These are phyloP conservation scores for Drosophila watanabei DNA, from an alignment of 1,140 invertebrate genomes.

Conservation along the genomic window DNA sequence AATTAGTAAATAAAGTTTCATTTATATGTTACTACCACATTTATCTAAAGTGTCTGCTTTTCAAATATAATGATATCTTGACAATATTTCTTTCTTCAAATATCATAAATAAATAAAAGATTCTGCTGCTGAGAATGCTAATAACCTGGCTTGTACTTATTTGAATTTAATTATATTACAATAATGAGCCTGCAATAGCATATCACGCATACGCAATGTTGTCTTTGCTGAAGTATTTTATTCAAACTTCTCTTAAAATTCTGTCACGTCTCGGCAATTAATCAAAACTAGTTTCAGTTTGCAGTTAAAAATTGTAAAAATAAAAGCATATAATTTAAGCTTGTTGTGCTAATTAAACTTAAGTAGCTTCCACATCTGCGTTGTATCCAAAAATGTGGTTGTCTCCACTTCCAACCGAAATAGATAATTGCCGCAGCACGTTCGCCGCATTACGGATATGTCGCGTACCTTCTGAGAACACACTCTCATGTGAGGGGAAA, in stretches of 20 bases:
- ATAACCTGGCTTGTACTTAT: not conserved
- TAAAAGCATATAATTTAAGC: constrained; percentile 1
- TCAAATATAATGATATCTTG: too few relatives aligned
- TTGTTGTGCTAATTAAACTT: constrained; percentile 13
- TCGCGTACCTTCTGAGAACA: constrained; percentile 32
- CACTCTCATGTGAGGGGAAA: constrained; percentile 50
- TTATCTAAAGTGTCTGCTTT: too few relatives aligned
- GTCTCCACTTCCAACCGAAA: not conserved
- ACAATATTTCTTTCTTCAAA: not conserved
- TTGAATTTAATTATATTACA: not conserved
- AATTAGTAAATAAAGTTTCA: too few relatives aligned
- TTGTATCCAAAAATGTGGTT: constrained; percentile 4
- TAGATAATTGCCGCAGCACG: constrained; percentile 49
- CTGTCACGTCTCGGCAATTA: not conserved
- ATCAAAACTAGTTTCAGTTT: not conserved
- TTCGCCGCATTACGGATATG: constrained; percentile 26
- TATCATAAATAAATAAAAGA: not conserved
- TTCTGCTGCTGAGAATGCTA: not conserved
- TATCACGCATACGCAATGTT: constrained; percentile 27
- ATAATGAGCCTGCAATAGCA: not conserved
- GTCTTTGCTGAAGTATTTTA: constrained; percentile 2
- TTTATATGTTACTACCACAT: too few relatives aligned
- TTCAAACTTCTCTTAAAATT: constrained; percentile 2
- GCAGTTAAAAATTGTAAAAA: not conserved
- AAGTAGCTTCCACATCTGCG: not conserved